Conservation (phyloP, 2,113 vertebrate genomes). For the Ophiodon elongatus region DNA sequence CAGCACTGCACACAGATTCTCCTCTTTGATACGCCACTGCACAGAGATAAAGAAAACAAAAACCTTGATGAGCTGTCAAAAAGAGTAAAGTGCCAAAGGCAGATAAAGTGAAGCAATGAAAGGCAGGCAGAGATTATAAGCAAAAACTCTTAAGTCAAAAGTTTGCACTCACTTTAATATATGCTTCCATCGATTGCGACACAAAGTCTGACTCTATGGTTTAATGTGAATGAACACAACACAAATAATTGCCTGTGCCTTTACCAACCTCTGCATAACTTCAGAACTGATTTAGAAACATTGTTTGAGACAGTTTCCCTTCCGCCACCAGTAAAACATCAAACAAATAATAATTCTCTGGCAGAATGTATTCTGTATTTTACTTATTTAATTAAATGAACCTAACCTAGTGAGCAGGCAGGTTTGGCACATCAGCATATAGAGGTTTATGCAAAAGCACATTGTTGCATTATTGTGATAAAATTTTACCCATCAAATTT, state of each 20-base stretch:
- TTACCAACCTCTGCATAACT: slow-evolving; percentile 11
- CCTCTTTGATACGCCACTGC: slow-evolving; percentile 96
- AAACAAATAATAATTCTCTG: slow-evolving; percentile 1
- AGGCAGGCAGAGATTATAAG: slow-evolving; percentile 31
- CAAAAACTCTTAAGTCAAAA: slow-evolving; percentile 39
- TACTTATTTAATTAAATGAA: slow-evolving; percentile 17
- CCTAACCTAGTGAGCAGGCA: slow-evolving; percentile 9
- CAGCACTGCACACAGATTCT: slow-evolving; percentile 92
- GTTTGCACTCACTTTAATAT: slow-evolving; percentile 39
- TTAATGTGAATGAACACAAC: slow-evolving; percentile 47
- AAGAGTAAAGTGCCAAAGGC: slow-evolving; percentile 46
- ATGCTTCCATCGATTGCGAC: slow-evolving; percentile 5
- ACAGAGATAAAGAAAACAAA: slow-evolving; percentile 58
- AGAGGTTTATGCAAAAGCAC: neutral
- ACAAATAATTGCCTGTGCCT: slow-evolving; percentile 54
- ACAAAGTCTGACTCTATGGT: slow-evolving; percentile 29
- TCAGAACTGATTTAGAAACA: slow-evolving; percentile 12
- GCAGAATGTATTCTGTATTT: neutral
- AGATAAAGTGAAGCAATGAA: slow-evolving; percentile 37
- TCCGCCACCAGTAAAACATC: slow-evolving; percentile 21
- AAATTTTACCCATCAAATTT: neutral
- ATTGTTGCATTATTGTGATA: neutral
- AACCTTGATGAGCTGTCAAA: slow-evolving; percentile 68
- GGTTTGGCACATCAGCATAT: neutral
- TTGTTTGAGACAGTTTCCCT: slow-evolving; percentile 15